These are phyloP conservation scores for Dioctria rufipes DNA, from an alignment of 2,888 invertebrate genomes.

Conservation along the genomic window DNA sequence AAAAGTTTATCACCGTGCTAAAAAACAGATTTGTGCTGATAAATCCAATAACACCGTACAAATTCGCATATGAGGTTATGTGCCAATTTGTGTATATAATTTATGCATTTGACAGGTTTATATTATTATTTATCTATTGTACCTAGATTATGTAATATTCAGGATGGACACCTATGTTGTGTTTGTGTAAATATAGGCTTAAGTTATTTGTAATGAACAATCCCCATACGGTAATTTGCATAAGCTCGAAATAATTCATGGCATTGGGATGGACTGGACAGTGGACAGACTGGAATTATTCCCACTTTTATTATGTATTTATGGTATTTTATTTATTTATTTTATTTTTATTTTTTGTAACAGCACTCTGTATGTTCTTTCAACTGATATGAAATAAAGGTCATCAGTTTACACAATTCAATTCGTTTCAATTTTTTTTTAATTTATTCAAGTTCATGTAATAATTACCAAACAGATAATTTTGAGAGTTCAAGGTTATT, in stretches of 20 bases:
- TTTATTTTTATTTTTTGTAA: too few relatives aligned
- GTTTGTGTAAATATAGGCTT: too few relatives aligned
- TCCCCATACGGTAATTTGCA: slow-evolving; percentile 18
- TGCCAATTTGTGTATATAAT: slow-evolving; percentile 5
- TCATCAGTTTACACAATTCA: slow-evolving; percentile 39
- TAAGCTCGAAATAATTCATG: slow-evolving; percentile 5
- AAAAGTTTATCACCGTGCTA: too few relatives aligned
- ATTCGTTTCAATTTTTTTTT: too few relatives aligned
- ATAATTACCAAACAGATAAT: too few relatives aligned
- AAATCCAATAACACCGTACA: too few relatives aligned
- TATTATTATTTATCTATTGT: slow-evolving; percentile 19
- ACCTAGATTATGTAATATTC: too few relatives aligned
- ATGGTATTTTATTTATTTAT: not conserved
- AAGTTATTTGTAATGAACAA: slow-evolving; percentile 16
- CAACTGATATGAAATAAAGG: slow-evolving; percentile 46
- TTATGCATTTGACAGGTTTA: slow-evolving; percentile 12
- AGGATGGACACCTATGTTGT: too few relatives aligned
- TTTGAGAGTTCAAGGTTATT: too few relatives aligned
- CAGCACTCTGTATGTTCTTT: slow-evolving; percentile 40
- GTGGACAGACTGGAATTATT: not conserved
- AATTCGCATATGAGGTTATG: not conserved
- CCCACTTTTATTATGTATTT: slow-evolving; percentile 1
- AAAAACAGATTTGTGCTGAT: too few relatives aligned
- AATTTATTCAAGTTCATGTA: too few relatives aligned
- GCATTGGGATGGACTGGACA: not conserved